These are phyloP conservation scores for Argopecten irradians DNA, from an alignment of 1,140 invertebrate genomes.

Conservation along the genomic window DNA sequence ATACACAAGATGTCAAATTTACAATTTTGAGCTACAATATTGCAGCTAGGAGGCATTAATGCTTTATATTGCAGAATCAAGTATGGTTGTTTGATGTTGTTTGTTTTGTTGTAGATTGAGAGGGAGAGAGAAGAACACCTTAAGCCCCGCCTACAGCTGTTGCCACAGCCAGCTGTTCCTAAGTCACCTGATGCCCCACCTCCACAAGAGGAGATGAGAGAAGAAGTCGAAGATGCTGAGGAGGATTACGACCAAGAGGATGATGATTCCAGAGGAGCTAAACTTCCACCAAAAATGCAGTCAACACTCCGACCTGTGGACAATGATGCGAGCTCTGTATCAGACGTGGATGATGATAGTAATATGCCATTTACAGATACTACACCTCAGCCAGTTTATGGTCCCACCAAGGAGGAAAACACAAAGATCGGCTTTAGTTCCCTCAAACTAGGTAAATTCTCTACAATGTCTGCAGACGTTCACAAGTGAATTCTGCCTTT, in stretches of 20 bases:
- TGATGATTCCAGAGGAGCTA: slow-evolving; percentile 46
- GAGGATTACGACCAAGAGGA: slow-evolving; percentile 49
- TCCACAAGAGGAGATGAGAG: slow-evolving; percentile 34
- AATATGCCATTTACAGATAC: slow-evolving; percentile 51
- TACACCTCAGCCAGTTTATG: slow-evolving; percentile 54
- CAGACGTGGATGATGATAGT: slow-evolving; percentile 57
- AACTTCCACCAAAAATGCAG: slow-evolving; percentile 63
- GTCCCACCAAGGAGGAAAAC: slow-evolving; percentile 62
- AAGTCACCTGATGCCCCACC: slow-evolving; percentile 49
- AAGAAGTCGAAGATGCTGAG: slow-evolving; percentile 48
- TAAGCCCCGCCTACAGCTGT: slow-evolving; percentile 81
- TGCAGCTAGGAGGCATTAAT: no score
- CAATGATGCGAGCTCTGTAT: slow-evolving; percentile 50
- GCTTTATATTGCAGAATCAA: no score
- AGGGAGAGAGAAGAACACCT: slow-evolving; percentile 89
- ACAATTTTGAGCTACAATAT: no score
- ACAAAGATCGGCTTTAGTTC: slow-evolving; percentile 66
- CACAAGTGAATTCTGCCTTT: no score
- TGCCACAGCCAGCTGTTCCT: slow-evolving; percentile 47
- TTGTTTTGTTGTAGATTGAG: slow-evolving; percentile 69
- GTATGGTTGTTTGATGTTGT: no score
- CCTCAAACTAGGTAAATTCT: slow-evolving; percentile 65
- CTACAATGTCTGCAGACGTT: neutral
- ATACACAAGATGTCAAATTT: no score
- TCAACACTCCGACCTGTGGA: slow-evolving; percentile 64